phyloP scores from a whole-genome alignment of 1,140 invertebrate species.

The Octopus sinensis region DNA sequence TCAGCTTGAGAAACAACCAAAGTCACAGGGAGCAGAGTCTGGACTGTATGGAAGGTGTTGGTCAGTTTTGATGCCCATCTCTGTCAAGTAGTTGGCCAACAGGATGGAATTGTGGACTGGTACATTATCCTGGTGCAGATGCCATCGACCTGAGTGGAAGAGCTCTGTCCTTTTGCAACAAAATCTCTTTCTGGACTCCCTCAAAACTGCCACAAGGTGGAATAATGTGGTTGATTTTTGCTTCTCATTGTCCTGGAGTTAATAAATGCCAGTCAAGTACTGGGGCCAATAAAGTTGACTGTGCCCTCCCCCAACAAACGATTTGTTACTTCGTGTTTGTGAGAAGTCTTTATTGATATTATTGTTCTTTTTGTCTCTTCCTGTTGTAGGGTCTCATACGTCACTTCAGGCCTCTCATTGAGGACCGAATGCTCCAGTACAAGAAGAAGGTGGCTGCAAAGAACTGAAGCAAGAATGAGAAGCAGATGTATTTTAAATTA shows the following conservation, averaged over 20 bases:
- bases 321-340: neutral
- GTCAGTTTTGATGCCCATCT: too few species aligned
- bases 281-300: neutral
- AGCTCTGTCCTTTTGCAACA: too few species aligned
- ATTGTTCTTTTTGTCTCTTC: slow-evolving; percentile 29
- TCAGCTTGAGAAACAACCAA: too few species aligned
- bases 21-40: too few species aligned
- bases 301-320: neutral
- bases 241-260: neutral
- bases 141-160: too few species aligned
- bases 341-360: neutral
- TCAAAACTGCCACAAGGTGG: neutral
- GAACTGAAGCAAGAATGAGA: neutral
- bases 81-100: too few species aligned
- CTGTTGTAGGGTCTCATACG: slow-evolving; percentile 78
- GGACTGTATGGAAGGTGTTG: too few species aligned
- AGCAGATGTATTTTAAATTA: too few species aligned
- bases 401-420: slow-evolving; percentile 93
- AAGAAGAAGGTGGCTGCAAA: slow-evolving; percentile 28
- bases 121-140: too few species aligned
- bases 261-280: neutral
- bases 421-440: slow-evolving; percentile 62
- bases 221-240: neutral
- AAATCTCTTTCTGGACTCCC: too few species aligned
- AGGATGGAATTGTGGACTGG: too few species aligned